phyloP scores from a whole-genome alignment of 2,113 vertebrate genomes.

The Pollimyrus isidori region DNA sequence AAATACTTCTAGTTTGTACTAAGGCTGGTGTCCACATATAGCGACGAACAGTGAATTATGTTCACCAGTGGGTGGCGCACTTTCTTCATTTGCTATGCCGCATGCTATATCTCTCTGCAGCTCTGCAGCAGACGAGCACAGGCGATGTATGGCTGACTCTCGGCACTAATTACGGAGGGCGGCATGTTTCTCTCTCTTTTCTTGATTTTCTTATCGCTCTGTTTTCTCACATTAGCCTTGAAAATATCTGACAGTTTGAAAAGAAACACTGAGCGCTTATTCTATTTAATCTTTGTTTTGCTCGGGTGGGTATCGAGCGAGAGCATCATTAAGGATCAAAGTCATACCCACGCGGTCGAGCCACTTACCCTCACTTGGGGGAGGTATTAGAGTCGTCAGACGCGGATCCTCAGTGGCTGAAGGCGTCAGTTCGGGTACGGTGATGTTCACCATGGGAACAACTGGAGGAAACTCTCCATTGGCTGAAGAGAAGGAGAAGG shows the following conservation, averaged over 20 bases:
- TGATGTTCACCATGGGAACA: slow-evolving; percentile 32
- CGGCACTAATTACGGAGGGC: background rate
- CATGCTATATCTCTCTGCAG: background rate
- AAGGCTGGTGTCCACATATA: background rate
- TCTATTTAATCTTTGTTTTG: background rate
- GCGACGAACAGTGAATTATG: background rate
- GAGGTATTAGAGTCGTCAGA: background rate
- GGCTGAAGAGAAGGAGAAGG: slow-evolving; percentile 45
- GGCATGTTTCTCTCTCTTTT: slow-evolving; percentile 17
- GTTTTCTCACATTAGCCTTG: background rate
- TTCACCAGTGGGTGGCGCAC: slow-evolving; percentile 51
- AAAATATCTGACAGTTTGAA: slow-evolving; percentile 3
- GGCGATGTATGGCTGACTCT: background rate
- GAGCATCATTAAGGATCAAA: background rate
- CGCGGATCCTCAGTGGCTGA: slow-evolving; percentile 30
- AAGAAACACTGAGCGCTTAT: background rate
- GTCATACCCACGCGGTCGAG: background rate
- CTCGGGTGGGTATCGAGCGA: background rate
- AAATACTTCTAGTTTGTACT: background rate
- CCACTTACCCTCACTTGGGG: slow-evolving; percentile 51
- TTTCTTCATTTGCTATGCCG: slow-evolving; percentile 37
- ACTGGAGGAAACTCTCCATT: slow-evolving; percentile 64
- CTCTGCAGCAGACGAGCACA: background rate
- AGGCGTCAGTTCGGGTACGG: slow-evolving; percentile 17
- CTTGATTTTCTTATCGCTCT: background rate